Evolutionary conservation across 2,797 vertebrate species (phyloP).

Genomic region (Muscicapa comitata): DNA sequence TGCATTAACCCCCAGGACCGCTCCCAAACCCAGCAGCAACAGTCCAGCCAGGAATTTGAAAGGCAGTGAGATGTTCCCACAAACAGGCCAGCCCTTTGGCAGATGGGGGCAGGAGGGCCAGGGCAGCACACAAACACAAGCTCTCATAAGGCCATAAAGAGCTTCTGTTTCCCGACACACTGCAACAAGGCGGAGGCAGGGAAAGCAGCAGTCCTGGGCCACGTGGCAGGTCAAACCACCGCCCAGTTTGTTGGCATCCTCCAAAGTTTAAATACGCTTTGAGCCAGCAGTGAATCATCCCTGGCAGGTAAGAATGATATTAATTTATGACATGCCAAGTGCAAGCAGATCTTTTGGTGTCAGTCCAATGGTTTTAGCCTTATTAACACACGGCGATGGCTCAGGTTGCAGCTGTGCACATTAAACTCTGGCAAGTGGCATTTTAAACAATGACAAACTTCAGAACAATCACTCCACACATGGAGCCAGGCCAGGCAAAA

Average conservation of each 20-base stretch:
- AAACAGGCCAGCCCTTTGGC: slow-evolving; percentile 43
- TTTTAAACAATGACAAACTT: slow-evolving; percentile 60
- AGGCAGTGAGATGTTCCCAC: neutral
- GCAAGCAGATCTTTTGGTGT: slow-evolving; percentile 55
- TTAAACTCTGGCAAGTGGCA: slow-evolving; percentile 44
- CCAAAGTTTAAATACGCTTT: slow-evolving; percentile 34
- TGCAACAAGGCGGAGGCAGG: slow-evolving; percentile 1
- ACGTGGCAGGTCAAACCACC: slow-evolving; percentile 64
- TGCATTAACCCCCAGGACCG: neutral
- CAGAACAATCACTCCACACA: slow-evolving; percentile 23
- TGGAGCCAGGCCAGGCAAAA: slow-evolving; percentile 21
- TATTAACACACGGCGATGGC: slow-evolving; percentile 10
- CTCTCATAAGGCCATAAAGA: slow-evolving; percentile 50
- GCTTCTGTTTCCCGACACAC: slow-evolving; percentile 50
- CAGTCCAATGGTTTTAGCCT: slow-evolving; percentile 56
- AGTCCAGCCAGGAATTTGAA: neutral
- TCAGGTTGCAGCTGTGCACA: slow-evolving; percentile 57
- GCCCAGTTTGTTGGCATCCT: slow-evolving; percentile 60
- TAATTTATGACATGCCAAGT: slow-evolving; percentile 66
- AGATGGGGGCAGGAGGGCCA: slow-evolving; percentile 8
- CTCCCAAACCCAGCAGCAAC: neutral
- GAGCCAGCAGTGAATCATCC: slow-evolving; percentile 65
- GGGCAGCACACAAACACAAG: slow-evolving; percentile 16
- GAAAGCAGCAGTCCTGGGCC: slow-evolving; percentile 15
- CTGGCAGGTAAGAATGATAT: slow-evolving; percentile 62